Base-by-base conservation (phyloP, 2,797 vertebrate species). In the Helostoma temminkii region DNA sequence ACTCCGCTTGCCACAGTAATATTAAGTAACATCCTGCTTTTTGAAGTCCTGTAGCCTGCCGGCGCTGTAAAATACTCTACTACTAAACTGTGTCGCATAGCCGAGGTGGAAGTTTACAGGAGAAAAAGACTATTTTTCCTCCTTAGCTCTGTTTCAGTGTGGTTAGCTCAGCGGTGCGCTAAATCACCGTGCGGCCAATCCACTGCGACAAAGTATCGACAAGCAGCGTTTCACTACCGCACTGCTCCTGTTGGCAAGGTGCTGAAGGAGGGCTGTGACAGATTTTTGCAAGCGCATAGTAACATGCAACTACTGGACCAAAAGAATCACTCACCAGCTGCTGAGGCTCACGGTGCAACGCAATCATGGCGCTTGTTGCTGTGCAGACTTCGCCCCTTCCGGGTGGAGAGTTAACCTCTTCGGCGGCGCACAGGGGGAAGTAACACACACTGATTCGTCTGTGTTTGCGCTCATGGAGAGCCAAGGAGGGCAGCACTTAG, bases 281-380 rank as follows among this genome's bases (percentile, higher is more conserved):
- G 88, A 90, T 92, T 94, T n/a, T 85, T 84, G 91, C 87, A 67
- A 86, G 80, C 85, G 87, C 88, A 92, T 91, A 93, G 90, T 91
- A 94, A 94, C 93, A 92, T 90, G 91, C 92, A 93, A 90, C 91
- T 83, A 92, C 90, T 92, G 91, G 92, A 94, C 84, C 88, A 91
- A 87, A 88, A 91, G 88, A 90, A 88, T 91, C 92, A 93, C 94
- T 94, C 91, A 92, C 92, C 93, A 93, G 93, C 89, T 89, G 90
- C 91, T 85, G 88, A 90, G 90, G 90, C 90, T 88, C 89, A 43
- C 84, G 58, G 74, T 80, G 92, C 92, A 83, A 93, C 93, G 93
- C 92, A 94, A 92, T 93, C 89, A 88, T 91, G 92, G 92, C 90
- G 92, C 92, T 93, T 95, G 93, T 95, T 95, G 94, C 94, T 91